Percentiles rank a stretch among this genome's conserved stretches.
Conservation (phyloP, 2,113 vertebrate genomes). For the Pelobates fuscus region DNA sequence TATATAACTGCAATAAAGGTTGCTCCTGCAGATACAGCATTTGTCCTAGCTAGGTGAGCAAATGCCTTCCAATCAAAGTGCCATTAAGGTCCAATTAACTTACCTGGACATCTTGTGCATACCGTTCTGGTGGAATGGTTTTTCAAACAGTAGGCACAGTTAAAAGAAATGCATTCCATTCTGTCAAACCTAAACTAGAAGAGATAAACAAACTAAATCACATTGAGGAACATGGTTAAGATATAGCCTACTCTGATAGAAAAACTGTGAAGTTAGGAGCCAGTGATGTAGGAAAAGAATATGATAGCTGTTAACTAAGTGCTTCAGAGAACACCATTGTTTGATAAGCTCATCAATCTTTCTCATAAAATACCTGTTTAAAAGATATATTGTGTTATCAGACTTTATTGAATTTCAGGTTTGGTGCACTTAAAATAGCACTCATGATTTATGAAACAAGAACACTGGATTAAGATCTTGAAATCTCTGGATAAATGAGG, state of each 20-base stretch:
- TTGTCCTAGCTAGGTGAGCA: no score
- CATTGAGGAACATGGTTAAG: not conserved
- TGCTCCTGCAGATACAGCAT: no score
- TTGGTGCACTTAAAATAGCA: slow-evolving; percentile 48
- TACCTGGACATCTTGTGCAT: no score
- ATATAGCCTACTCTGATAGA: not conserved
- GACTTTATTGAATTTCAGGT: slow-evolving; percentile 46
- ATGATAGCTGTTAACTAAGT: slow-evolving; percentile 42
- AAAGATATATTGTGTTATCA: slow-evolving; percentile 50
- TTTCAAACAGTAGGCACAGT: no score
- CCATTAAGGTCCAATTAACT: no score
- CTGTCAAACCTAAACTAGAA: no score
- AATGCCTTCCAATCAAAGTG: no score
- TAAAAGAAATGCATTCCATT: no score
- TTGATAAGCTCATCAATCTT: slow-evolving; percentile 51
- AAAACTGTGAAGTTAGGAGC: not conserved
- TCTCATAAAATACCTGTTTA: slow-evolving; percentile 47
- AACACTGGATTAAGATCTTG: slow-evolving; percentile 42
- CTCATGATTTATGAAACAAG: slow-evolving; percentile 47
- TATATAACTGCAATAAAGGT: no score
- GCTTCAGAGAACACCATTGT: slow-evolving; percentile 38
- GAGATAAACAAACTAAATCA: slow-evolving; percentile 32
- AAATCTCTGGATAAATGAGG: slow-evolving; percentile 48
- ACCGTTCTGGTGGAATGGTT: no score
- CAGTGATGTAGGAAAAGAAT: slow-evolving; percentile 25